phyloP scores from a whole-genome alignment of 2,113 vertebrate genomes.

The Megalops atlanticus region DNA sequence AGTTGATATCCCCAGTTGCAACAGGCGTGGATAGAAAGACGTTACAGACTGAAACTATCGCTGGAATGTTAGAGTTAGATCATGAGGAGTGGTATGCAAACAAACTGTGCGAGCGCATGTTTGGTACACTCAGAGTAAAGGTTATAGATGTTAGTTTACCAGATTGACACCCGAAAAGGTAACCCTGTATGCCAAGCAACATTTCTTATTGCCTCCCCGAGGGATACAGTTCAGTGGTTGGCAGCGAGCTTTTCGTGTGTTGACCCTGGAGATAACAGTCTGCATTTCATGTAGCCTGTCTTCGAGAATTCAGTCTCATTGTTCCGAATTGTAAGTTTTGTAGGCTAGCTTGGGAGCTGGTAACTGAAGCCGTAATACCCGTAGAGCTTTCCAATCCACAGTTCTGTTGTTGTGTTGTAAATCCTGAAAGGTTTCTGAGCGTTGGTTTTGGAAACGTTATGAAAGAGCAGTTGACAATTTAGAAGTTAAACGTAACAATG shows the following conservation, averaged over 20 bases:
- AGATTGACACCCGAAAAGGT: neutral
- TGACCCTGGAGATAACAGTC: neutral
- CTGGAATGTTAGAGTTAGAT: neutral
- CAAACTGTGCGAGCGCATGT: neutral
- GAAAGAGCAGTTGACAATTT: neutral
- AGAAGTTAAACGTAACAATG: neutral
- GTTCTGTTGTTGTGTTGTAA: neutral
- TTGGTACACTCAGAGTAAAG: neutral
- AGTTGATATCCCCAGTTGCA: neutral
- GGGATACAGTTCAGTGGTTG: neutral
- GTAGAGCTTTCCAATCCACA: neutral
- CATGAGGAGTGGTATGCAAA: neutral
- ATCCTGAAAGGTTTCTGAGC: no score
- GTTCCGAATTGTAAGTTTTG: neutral
- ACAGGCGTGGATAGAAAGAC: constrained; percentile 7
- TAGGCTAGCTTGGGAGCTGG: neutral
- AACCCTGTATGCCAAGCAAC: neutral
- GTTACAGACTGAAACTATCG: neutral
- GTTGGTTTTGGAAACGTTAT: neutral
- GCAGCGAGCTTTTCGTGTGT: neutral
- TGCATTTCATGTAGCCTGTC: neutral
- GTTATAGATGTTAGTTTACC: neutral
- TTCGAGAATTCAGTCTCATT: neutral
- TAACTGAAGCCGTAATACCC: neutral
- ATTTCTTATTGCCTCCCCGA: neutral